phyloP scores from a whole-genome alignment of 1,140 invertebrate species.

The Drosophila funebris region DNA sequence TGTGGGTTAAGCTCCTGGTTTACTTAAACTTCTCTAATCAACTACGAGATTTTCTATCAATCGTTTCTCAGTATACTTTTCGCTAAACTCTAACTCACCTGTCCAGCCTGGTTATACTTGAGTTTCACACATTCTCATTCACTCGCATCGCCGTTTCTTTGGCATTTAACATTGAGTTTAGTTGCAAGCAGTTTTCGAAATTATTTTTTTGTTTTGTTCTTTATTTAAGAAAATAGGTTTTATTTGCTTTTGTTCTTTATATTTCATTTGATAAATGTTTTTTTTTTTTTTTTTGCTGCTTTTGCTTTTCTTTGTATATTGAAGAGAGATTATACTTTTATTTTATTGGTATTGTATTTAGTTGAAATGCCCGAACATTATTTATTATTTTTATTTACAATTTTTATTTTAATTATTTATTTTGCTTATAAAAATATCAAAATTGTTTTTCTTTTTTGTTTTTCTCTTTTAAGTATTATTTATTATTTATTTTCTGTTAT shows the following conservation, averaged over 20 bases:
- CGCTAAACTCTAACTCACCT: conserved; percentile 42
- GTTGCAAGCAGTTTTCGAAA: conserved; percentile 25
- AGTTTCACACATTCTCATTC: conserved; percentile 13
- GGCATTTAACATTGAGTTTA: conserved; percentile 34
- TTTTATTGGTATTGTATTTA: conserved; percentile 51
- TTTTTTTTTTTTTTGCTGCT: conserved; percentile 7
- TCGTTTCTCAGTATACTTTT: neutral
- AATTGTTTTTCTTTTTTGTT: conserved; percentile 31
- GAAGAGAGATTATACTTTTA: conserved; percentile 69
- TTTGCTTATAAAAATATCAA: conserved; percentile 67
- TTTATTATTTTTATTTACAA: conserved; percentile 71
- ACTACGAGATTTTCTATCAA: conserved; percentile 7
- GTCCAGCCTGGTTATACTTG: neutral
- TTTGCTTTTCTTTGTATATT: conserved; percentile 55
- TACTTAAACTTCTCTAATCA: conserved; percentile 5
- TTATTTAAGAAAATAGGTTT: conserved; percentile 47
- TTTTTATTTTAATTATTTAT: conserved; percentile 45
- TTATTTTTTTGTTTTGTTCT: conserved; percentile 20
- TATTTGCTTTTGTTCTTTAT: conserved; percentile 41
- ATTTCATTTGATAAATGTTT: conserved; percentile 53
- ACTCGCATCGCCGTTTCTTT: conserved; percentile 35
- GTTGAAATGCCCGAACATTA: conserved; percentile 66
- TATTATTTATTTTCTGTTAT: conserved; percentile 32
- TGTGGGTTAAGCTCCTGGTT: conserved; percentile 11
- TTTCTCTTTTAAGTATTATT: conserved; percentile 11